Evolutionary conservation across 2,797 vertebrate genomes (phyloP), one percentile per base, ranked within the genome.

Genomic region (Hypotaenidia okinawae): DNA sequence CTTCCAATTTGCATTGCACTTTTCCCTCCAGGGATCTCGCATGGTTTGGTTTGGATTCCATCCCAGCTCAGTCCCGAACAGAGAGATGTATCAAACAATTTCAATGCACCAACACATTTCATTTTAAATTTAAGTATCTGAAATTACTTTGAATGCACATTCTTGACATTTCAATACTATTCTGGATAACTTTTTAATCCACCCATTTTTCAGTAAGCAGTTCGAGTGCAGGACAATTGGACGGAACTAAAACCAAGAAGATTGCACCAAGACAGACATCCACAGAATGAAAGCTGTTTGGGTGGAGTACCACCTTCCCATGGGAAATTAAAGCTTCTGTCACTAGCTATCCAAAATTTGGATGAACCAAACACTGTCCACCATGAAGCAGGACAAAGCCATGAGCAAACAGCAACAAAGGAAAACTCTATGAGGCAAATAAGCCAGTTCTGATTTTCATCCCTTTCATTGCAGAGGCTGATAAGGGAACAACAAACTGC

Each of bases 11-110:
- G 84, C 95, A 94, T 83, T 89, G 86, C 75, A 35, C 84, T 94
- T 89, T 69, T 93, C 81, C 90, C 96, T 93, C 84, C 78, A 84
- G 90, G 84, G 93, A 95, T 89, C 75, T 89, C 19, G 2, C 75
- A 84, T 69, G 64, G 81, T 93, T 96, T 96, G 67, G 66, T 87
- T 96, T 96, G 96, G 96, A 95, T 85, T 78, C 58, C n/a, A 73
- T 92, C 95, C 95, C 93, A 95, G 94, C 43, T 94, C 68, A 89
- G 78, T 77, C 81, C 68, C 12, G 3, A 95, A 90, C 45, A 89
- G 54, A 84, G 83, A 89, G 61, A 92, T 43, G 24, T 55, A 96
- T 77, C 86, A 84, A 93, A 94, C 35, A 63, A 89, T 80, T 91
- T 85, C 90, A 91, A n/a, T 59, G 68, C 54, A 90, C 23, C 59